Percentiles rank a stretch among this genome's conserved stretches.
phyloP scores from a whole-genome alignment of 1,140 invertebrate genomes.

The Mamestra configurata region DNA sequence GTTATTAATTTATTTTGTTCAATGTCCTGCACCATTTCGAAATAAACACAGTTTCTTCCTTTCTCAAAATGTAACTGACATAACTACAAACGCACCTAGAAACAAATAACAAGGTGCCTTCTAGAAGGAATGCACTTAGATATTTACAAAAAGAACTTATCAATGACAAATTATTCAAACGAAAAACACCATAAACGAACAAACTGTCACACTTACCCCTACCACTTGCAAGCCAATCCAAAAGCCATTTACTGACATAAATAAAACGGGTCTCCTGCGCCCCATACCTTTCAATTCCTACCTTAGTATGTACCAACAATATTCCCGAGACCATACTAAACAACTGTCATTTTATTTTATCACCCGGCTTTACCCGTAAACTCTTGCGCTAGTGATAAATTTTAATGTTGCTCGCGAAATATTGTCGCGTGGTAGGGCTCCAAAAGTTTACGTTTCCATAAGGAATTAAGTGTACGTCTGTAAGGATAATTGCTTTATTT shows the following conservation, averaged over 20 bases:
- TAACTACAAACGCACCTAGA: too few relatives aligned
- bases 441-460: constrained; percentile 23
- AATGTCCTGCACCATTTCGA: too few relatives aligned
- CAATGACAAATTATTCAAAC: background rate
- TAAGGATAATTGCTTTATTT: constrained; percentile 10
- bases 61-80: too few relatives aligned
- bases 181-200: background rate
- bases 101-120: too few relatives aligned
- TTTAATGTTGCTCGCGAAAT: constrained; percentile 83
- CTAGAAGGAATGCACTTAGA: too few relatives aligned
- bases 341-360: constrained; percentile 88
- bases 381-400: constrained; percentile 82
- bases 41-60: too few relatives aligned
- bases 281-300: constrained; percentile 87
- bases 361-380: constrained; percentile 81
- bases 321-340: constrained; percentile 85
- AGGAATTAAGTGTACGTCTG: constrained; percentile 36
- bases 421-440: constrained; percentile 72
- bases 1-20: too few relatives aligned
- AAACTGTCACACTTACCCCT: constrained; percentile 50
- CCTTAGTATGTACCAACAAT: constrained; percentile 72
- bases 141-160: background rate
- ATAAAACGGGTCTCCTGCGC: constrained; percentile 83
- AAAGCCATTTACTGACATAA: constrained; percentile 83
- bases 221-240: constrained; percentile 78